phyloP scores from a whole-genome alignment of 2,113 vertebrate genomes.

The Ochotona curzoniae region DNA sequence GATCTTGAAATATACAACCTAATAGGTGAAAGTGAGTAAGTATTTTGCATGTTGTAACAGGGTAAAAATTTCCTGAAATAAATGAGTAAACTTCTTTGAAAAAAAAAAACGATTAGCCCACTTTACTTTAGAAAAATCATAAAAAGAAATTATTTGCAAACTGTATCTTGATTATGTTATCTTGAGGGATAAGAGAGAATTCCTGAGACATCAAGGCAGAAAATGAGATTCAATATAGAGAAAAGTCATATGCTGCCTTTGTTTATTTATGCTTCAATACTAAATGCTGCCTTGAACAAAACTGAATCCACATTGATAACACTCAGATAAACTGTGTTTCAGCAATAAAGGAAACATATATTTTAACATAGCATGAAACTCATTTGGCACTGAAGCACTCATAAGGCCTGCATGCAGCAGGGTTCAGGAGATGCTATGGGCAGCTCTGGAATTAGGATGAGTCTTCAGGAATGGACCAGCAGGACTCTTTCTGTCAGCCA shows the following conservation, averaged over 20 bases:
- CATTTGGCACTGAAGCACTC: neutral
- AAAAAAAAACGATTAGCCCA: too few relatives aligned
- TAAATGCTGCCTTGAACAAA: neutral
- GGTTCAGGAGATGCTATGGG: neutral
- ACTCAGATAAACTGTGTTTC: neutral
- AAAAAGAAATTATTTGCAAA: neutral
- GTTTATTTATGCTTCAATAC: neutral
- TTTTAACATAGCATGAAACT: neutral
- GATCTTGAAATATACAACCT: neutral
- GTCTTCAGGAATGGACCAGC: neutral
- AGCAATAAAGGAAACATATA: neutral
- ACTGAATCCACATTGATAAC: neutral
- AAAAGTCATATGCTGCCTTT: neutral
- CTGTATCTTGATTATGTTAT: neutral
- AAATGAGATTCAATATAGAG: neutral
- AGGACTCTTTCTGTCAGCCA: neutral
- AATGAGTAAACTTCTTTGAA: too few relatives aligned
- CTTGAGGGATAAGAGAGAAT: neutral
- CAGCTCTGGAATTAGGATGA: neutral
- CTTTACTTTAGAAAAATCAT: neutral
- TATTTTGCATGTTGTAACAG: neutral
- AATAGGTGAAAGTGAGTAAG: neutral
- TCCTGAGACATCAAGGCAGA: neutral
- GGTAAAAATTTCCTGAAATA: constrained; percentile 7
- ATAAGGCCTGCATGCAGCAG: neutral